Base-by-base conservation (phyloP, 2,797 vertebrate species). In the Mus spretus region DNA sequence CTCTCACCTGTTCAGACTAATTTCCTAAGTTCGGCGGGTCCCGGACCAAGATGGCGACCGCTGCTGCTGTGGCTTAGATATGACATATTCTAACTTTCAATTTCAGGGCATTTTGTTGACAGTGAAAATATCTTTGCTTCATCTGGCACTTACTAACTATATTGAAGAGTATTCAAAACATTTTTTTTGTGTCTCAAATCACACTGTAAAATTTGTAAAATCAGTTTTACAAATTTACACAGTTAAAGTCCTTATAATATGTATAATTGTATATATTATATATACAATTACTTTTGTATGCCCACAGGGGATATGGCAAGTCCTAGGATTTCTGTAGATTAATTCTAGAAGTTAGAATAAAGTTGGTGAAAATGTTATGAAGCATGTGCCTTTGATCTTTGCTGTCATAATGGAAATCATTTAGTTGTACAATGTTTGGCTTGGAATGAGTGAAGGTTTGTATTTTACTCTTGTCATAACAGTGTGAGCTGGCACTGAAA, bases 341-440 rank as follows among this genome's bases (percentile, higher is more conserved):
- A 95, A 96, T 97, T 97, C 97, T 65, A 93, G 95, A 98, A 96
- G 44, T 98, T 97, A 78, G 72, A 83, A 59, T 91, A 88, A 88
- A 95, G 94, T 95, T 93, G 80, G 83, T 98, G 70, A 34, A 72
- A 91, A 97, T 97, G 31, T 87, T 96, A 85, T 95, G 96, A 97
- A 97, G 97, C 93, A 92, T 34, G 90, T 97, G 97, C 96, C 91
- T 97, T 97, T 98, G 97, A 97, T 98, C 97, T 98, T 98, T 98
- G 95, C 34, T 97, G 55, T 96, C 92, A 92, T 96, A 92, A 91
- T 91, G 91, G 98, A 98, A 98, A 97, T 96, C 78, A 94, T 96
- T 97, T 96, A 85, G 95, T 97, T 98, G 98, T 87, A 93, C 94
- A 79, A 95, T 97, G 77, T 97, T 98, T 97, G 89, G 34, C 0